Evolutionary conservation across 2,113 vertebrate genomes (phyloP).

Genomic region (Cyphomyrus discorhynchus): DNA sequence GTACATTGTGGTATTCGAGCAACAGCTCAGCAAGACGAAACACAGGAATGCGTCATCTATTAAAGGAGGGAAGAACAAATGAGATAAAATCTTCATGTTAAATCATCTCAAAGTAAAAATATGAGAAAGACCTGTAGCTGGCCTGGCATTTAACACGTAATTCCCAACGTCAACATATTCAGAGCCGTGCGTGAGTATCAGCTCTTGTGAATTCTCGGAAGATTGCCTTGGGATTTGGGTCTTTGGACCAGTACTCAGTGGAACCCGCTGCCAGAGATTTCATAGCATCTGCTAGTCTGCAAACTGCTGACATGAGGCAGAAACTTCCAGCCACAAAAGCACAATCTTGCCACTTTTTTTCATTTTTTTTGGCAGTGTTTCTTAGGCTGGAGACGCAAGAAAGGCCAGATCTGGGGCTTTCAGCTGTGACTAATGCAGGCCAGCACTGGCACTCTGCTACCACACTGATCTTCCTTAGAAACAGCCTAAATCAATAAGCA

Average conservation of each 20-base stretch:
- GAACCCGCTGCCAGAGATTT: neutral
- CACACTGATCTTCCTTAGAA: neutral
- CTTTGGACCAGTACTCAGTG: neutral
- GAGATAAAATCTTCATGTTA: neutral
- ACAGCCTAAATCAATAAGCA: neutral
- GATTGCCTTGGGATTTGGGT: neutral
- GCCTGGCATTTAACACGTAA: neutral
- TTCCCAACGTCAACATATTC: neutral
- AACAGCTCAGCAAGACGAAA: neutral
- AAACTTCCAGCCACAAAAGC: neutral
- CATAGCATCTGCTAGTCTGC: neutral
- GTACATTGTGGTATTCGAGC: neutral
- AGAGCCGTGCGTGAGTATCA: neutral
- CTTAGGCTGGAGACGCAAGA: neutral
- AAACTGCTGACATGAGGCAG: neutral
- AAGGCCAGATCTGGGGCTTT: neutral
- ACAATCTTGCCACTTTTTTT: neutral
- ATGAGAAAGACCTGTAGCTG: neutral
- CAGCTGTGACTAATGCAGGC: neutral
- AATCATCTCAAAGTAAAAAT: neutral
- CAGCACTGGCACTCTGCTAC: neutral
- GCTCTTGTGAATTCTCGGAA: neutral
- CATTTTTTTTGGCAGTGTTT: neutral
- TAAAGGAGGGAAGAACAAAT: neutral
- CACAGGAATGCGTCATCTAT: neutral